Evolutionary conservation across 2,113 vertebrate species (phyloP).

Genomic region (Donacobius atricapilla): DNA sequence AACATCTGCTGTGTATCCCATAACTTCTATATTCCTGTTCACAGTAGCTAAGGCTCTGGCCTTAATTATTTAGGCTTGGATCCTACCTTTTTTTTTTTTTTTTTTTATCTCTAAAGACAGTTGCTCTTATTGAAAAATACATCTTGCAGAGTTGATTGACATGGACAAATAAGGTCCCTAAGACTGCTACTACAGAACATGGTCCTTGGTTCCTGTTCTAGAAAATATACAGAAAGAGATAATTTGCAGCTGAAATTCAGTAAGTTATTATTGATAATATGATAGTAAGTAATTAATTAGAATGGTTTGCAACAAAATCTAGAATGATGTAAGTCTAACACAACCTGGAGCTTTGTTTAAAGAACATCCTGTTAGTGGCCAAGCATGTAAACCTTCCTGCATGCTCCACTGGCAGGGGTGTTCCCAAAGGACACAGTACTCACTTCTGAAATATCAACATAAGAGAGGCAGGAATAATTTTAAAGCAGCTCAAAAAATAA

Average conservation of each 20-base stretch:
- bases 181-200: neutral
- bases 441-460: neutral
- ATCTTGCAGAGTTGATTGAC: neutral
- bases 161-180: neutral
- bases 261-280: neutral
- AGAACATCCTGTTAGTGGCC: neutral
- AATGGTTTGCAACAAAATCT: neutral
- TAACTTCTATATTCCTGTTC: constrained; percentile 19
- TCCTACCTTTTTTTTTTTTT: neutral
- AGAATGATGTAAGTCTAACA: neutral
- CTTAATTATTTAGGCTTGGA: constrained; percentile 30
- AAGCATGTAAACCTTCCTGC: rapidly evolving
- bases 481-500: neutral
- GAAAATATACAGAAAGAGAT: neutral
- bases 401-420: neutral
- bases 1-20: neutral
- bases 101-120: neutral
- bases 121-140: neutral
- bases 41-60: neutral
- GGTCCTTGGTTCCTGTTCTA: neutral
- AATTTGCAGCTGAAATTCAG: neutral
- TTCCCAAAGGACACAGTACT: neutral
- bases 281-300: neutral
- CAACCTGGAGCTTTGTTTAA: neutral
- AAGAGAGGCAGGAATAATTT: neutral